Percentiles rank a stretch among this genome's conserved stretches.
Conservation (phyloP, 2,888 invertebrate species). For the Girardia tigrina region DNA sequence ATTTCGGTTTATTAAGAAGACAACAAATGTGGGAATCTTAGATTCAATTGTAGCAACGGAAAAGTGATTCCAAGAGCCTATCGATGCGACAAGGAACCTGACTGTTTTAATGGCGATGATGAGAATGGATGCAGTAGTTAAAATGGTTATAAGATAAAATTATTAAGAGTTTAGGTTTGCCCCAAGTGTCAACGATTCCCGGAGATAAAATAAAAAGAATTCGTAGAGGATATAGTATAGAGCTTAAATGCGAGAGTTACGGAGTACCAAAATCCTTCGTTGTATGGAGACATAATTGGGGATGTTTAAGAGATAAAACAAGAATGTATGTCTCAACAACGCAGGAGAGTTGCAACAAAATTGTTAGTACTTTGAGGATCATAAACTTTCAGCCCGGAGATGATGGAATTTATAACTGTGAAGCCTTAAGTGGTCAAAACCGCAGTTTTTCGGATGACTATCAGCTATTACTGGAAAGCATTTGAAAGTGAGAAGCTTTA, state of each 20-base stretch:
- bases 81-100: not conserved
- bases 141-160: not conserved
- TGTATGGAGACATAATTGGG: not conserved
- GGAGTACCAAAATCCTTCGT: not conserved
- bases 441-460: not conserved
- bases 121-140: constrained; percentile 10
- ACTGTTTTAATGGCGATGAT: not conserved
- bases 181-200: not conserved
- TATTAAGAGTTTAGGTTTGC: not conserved
- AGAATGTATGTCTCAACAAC: not conserved
- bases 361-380: constrained; percentile 1
- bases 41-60: not conserved
- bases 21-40: not conserved
- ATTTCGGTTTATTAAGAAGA: not conserved
- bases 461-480: not conserved
- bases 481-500: not conserved
- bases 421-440: not conserved
- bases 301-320: not conserved
- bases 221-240: not conserved
- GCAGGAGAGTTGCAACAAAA: not conserved
- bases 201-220: not conserved
- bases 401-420: constrained; percentile 24
- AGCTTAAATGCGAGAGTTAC: not conserved
- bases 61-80: constrained; percentile 21
- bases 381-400: constrained; percentile 26